Percentiles rank a stretch among this genome's conserved stretches.
phyloP scores from a whole-genome alignment of 92 coral and sea anemone genomes.

The Phenganax marumi region DNA sequence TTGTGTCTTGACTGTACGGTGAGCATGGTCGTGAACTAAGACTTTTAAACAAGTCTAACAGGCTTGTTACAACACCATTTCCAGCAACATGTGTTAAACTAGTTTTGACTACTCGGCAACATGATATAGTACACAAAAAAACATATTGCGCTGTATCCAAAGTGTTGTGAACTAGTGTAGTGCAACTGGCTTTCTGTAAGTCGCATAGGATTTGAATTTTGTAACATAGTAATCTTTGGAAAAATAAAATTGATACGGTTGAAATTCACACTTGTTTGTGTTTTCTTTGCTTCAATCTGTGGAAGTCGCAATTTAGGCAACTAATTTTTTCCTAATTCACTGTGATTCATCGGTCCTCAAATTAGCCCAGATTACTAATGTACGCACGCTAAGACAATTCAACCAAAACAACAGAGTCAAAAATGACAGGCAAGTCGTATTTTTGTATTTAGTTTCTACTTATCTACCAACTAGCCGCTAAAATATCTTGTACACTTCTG shows the following conservation, averaged over 20 bases:
- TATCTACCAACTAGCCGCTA: too few species aligned
- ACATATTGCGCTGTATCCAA: neutral
- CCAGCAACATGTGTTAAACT: too few species aligned
- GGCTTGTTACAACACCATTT: too few species aligned
- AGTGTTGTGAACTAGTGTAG: neutral
- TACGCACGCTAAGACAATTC: too few species aligned
- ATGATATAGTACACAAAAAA: neutral
- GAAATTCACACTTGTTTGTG: neutral
- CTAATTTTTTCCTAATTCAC: too few species aligned
- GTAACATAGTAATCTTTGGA: conserved; percentile 23
- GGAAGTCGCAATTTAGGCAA: neutral
- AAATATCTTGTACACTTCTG: too few species aligned
- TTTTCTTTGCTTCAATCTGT: neutral
- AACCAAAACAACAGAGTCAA: too few species aligned
- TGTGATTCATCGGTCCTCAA: too few species aligned
- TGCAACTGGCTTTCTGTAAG: conserved; percentile 9
- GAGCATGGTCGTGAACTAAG: neutral
- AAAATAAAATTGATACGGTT: conserved; percentile 2
- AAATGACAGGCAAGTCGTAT: too few species aligned
- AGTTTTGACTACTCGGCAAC: neutral
- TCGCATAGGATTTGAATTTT: conserved; percentile 34
- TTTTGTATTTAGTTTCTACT: too few species aligned
- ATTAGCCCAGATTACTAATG: too few species aligned
- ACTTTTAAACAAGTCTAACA: neutral
- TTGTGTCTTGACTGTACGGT: neutral